Evolutionary conservation across 2,797 vertebrate genomes (phyloP), one percentile per base, ranked within the genome.

Genomic region (Meda fulgida): DNA sequence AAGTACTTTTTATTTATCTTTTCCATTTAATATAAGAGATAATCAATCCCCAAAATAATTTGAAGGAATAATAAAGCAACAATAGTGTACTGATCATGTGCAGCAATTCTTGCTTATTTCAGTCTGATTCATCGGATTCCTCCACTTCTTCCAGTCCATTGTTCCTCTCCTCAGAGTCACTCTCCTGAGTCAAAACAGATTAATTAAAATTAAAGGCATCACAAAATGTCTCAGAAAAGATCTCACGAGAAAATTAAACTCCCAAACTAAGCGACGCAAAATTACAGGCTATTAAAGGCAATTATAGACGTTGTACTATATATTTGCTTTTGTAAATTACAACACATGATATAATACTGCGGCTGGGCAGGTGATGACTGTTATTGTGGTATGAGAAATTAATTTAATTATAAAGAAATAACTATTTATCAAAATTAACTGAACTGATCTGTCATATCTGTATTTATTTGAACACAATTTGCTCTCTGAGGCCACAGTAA

Each of bases 91-190:
- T 53, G 13, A 36, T 58, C 23, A n/a, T 26, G 75, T 40, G 3
- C 14, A 60, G n/a, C 9, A 40, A 43, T 40, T 8, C 55, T 29
- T 21, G 55, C 36, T 77, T 66, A 34, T 34, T 29, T 88, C 79
- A 89, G 51, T 90, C 86, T 2, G 86, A 87, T 19, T 36, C 58
- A 55, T 86, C 85, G 0, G 87, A 87, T 13, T 87, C 87, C 31
- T 84, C 85, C 2, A 73, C 72, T 71, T 84, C 88, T 46, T 84
- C 88, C 21, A 70, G 65, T 26, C 21, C 81, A 79, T 84, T 86
- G 55, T 73, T 80, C 43, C 75, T 78, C n/a, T 48, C 65, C 7
- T 83, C 88, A 80, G 63, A 66, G 48, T 89, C 89, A 21, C 81
- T 88, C 48, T 80, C 88, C 88, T 88, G 69, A 23, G 4, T 11